Percentiles rank a stretch among this genome's conserved stretches.
phyloP scores from a whole-genome alignment of 2,888 invertebrate species.

The Agrochola macilenta region DNA sequence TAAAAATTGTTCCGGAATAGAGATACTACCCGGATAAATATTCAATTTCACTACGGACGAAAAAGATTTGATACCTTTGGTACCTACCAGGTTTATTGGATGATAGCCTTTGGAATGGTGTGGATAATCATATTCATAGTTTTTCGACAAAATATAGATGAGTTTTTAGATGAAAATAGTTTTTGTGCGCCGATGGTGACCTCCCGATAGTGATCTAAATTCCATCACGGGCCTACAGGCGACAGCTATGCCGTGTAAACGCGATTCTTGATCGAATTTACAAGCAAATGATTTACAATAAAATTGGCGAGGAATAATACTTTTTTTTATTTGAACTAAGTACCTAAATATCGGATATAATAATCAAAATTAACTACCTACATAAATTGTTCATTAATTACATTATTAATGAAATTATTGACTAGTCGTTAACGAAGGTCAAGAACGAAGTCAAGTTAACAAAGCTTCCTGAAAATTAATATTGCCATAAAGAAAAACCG shows the following conservation, averaged over 20 bases:
- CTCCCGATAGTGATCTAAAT: slow-evolving; percentile 72
- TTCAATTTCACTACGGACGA: slow-evolving; percentile 90
- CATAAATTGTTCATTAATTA: neutral
- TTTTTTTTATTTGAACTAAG: neutral
- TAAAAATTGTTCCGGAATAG: slow-evolving; percentile 90
- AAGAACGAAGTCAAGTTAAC: neutral
- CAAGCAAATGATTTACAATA: slow-evolving; percentile 34
- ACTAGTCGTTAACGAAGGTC: neutral
- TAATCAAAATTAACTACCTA: neutral
- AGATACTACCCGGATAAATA: slow-evolving; percentile 91
- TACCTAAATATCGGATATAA: neutral
- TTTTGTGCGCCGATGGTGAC: slow-evolving; percentile 73
- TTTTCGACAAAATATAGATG: slow-evolving; percentile 83
- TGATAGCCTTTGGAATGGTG: slow-evolving; percentile 89
- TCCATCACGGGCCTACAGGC: slow-evolving; percentile 67
- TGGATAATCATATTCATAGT: slow-evolving; percentile 90
- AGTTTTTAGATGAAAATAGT: slow-evolving; percentile 79
- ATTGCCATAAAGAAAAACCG: neutral
- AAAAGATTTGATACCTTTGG: slow-evolving; percentile 90
- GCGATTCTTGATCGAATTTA: slow-evolving; percentile 51
- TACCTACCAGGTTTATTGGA: slow-evolving; percentile 89
- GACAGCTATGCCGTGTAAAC: slow-evolving; percentile 50
- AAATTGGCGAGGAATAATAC: slow-evolving; percentile 3
- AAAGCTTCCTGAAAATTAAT: neutral
- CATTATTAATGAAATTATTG: neutral